Evolutionary conservation across 2,113 vertebrate genomes (phyloP).

Genomic region (Heterotilapia buettikoferi): DNA sequence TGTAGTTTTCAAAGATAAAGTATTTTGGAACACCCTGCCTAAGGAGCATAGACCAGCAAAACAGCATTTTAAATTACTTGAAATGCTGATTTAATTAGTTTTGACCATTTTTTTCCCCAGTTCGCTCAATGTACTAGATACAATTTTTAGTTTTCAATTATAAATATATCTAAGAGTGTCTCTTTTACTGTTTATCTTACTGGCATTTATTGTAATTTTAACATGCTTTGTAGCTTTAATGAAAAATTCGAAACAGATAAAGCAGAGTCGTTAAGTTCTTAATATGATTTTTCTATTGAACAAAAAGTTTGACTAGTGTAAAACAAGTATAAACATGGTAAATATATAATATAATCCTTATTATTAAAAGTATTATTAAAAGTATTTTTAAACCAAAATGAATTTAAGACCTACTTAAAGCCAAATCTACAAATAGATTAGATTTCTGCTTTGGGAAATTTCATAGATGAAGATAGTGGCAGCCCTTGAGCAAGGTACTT

Average conservation of each 20-base stretch:
- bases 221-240: slow-evolving; percentile 16
- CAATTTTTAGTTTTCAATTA: slow-evolving; percentile 38
- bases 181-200: slow-evolving; percentile 13
- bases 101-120: not conserved
- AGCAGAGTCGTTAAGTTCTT: not conserved
- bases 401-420: not conserved
- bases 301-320: not conserved
- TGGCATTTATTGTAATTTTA: slow-evolving; percentile 26
- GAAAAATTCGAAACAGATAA: slow-evolving; percentile 18
- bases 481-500: not conserved
- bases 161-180: not conserved
- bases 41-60: not conserved
- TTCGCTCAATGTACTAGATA: not conserved
- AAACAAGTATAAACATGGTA: not conserved
- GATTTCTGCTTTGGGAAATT: not conserved
- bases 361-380: not conserved
- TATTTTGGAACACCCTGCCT: slow-evolving; percentile 3
- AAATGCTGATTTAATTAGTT: slow-evolving; percentile 54
- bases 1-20: slow-evolving; percentile 34
- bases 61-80: slow-evolving; percentile 19
- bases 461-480: not conserved
- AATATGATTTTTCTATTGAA: not conserved
- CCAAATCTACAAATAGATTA: not conserved
- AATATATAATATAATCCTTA: not conserved
- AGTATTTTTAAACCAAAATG: not conserved